Evolutionary conservation across 1,140 invertebrate genomes (phyloP).

Genomic region (Wasmannia auropunctata): DNA sequence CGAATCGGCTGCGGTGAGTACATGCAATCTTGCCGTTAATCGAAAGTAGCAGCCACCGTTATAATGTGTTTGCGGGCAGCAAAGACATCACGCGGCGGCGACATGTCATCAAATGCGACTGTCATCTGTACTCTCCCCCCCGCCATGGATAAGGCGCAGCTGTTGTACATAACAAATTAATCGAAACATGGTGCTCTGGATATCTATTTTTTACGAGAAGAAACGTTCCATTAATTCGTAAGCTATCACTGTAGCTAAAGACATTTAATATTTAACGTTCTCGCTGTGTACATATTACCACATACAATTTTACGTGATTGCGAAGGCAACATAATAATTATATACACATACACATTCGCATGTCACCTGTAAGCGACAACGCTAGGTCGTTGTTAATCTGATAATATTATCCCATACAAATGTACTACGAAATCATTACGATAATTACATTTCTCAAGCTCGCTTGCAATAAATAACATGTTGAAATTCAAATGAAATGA

Average conservation of each 20-base stretch:
- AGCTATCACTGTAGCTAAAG: conserved; percentile 67
- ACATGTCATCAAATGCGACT: conserved; percentile 26
- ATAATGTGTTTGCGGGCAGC: conserved; percentile 60
- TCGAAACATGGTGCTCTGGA: conserved; percentile 78
- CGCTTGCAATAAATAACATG: conserved; percentile 81
- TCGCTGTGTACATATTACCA: conserved; percentile 73
- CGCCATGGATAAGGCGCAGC: conserved; percentile 18
- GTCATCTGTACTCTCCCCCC: conserved; percentile 3
- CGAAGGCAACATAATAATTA: conserved; percentile 57
- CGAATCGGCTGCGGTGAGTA: conserved; percentile 72
- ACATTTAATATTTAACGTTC: conserved; percentile 74
- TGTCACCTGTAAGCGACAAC: conserved; percentile 68
- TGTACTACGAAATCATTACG: conserved; percentile 78
- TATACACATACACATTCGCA: conserved; percentile 36
- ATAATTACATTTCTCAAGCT: conserved; percentile 79
- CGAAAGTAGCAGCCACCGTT: conserved; percentile 39
- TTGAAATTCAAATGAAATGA: conserved; percentile 71
- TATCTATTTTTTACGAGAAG: conserved; percentile 76
- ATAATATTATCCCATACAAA: conserved; percentile 77
- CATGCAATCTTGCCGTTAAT: conserved; percentile 62
- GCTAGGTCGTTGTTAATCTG: conserved; percentile 72
- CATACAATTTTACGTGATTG: conserved; percentile 70
- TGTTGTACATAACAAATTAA: conserved; percentile 75
- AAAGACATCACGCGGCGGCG: conserved; percentile 33
- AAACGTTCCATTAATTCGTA: conserved; percentile 79